These are phyloP conservation scores for Caenorhabditis angaria DNA, from an alignment of 2,888 invertebrate species.

Conservation along the genomic window DNA sequence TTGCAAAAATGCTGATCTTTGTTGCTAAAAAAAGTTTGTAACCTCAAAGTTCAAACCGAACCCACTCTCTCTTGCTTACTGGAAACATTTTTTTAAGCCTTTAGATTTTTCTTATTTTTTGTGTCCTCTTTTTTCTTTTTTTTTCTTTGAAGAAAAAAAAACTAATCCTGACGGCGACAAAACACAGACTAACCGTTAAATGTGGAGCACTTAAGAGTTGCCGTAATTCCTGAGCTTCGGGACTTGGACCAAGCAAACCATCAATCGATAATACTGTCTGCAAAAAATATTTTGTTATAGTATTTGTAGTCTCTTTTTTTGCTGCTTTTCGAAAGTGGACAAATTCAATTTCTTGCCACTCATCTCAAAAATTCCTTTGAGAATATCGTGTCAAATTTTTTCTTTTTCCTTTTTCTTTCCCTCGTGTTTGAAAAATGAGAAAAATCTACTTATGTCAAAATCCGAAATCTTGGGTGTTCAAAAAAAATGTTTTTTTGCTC, in stretches of 20 bases:
- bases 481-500: not conserved
- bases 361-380: not conserved
- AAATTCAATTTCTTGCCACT: not conserved
- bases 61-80: not conserved
- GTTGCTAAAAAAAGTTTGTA: no score
- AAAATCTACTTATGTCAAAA: not conserved
- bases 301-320: no score
- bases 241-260: slow-evolving; percentile 55
- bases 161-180: not conserved
- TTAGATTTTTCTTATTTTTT: not conserved
- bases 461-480: not conserved
- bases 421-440: not conserved
- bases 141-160: no score
- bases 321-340: no score
- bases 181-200: slow-evolving; percentile 54
- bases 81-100: not conserved
- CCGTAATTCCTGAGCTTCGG: slow-evolving; percentile 64
- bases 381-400: not conserved
- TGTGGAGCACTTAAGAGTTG: slow-evolving; percentile 63
- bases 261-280: slow-evolving; percentile 59
- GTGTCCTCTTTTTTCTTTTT: no score
- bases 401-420: not conserved
- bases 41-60: not conserved
- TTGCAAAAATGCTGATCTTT: no score
- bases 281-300: no score